Evolutionary conservation across 2,888 invertebrate species (phyloP), one percentile per base, ranked within the genome.

Genomic region (Phengaris arion): DNA sequence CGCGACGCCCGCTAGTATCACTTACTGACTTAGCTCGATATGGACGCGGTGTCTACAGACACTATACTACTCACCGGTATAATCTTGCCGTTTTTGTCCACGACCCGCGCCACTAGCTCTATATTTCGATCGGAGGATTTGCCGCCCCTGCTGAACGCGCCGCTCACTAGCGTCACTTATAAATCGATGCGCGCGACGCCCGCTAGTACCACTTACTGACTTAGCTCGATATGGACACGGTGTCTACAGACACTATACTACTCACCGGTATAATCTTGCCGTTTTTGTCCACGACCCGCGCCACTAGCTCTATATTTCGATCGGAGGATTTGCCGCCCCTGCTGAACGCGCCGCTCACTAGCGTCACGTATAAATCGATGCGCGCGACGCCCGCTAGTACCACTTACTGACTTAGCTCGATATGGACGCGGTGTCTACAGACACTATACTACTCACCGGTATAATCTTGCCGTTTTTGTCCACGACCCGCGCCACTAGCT

Each of bases 121-220:
- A 99, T 97, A 90, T 99, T 99, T 88, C 98, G 97, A 84, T 99
- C 99, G 0, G 98, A 96, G 2, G 97, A 96, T 90, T 92, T 92
- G 2, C 95, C 95, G 46, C 97, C 97, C 85, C 97, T 96, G 6
- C 96, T 96, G 88, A 99, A 98, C 85, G 98, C 97, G 0, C 98
- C 99, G 73, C 94, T 93, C 73, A 96, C 94, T 46, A 99, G 87
- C 0, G 98, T 98, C 77, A 99, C 94, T 90, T 99, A 99, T 0
- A 99, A 94, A 91, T 99, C 99, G 91, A 99, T 99, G 54, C 99
- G 94, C 0, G 98, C 97, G 92, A 99, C 98, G 5, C 98, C 98
- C 0, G 98, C 98, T 76, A 98, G 90, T 77, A 99, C 98, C 13
- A 99, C 98, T 88, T 99, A 35, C 35, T 35, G 35, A 35, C 35